Evolutionary conservation across 1,140 invertebrate genomes (phyloP).

Genomic region (Philaenus spumarius): DNA sequence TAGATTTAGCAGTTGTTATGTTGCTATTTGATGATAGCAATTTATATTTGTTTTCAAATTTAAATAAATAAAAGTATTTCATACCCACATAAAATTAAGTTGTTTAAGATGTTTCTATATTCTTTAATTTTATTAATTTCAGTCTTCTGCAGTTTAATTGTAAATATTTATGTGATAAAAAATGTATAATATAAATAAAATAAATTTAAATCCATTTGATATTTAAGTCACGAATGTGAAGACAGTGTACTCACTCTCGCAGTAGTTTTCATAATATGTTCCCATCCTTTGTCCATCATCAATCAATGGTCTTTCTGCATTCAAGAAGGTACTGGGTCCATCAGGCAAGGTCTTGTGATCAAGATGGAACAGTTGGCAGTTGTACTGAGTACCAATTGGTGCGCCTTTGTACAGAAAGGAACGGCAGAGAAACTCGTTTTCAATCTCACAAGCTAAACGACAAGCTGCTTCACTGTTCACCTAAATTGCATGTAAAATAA

Average conservation of each 20-base stretch:
- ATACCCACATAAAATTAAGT: too few relatives aligned
- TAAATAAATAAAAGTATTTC: too few relatives aligned
- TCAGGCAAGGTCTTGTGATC: constrained; percentile 88
- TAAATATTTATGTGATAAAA: too few relatives aligned
- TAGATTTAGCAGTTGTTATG: too few relatives aligned
- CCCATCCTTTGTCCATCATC: constrained; percentile 86
- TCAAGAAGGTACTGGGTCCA: constrained; percentile 82
- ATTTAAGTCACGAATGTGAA: too few relatives aligned
- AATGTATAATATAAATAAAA: too few relatives aligned
- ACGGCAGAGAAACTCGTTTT: constrained; percentile 87
- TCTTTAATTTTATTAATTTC: too few relatives aligned
- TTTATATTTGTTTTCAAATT: too few relatives aligned
- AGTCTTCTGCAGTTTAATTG: too few relatives aligned
- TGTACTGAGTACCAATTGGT: constrained; percentile 67
- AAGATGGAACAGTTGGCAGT: constrained; percentile 86
- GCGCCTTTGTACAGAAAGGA: constrained; percentile 80
- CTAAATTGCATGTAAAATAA: constrained; percentile 38
- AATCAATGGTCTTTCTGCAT: constrained; percentile 79
- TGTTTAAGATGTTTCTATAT: too few relatives aligned
- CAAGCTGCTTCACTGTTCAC: constrained; percentile 78
- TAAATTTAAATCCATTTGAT: too few relatives aligned
- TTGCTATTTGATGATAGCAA: too few relatives aligned
- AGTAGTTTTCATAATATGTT: constrained; percentile 83
- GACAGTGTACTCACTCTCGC: constrained; percentile 56
- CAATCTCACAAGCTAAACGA: constrained; percentile 81